A percentile compares a stretch with the other conserved stretches of the same genome.
Conservation (phyloP, 2,113 vertebrate species). For the Calidris pugnax region DNA sequence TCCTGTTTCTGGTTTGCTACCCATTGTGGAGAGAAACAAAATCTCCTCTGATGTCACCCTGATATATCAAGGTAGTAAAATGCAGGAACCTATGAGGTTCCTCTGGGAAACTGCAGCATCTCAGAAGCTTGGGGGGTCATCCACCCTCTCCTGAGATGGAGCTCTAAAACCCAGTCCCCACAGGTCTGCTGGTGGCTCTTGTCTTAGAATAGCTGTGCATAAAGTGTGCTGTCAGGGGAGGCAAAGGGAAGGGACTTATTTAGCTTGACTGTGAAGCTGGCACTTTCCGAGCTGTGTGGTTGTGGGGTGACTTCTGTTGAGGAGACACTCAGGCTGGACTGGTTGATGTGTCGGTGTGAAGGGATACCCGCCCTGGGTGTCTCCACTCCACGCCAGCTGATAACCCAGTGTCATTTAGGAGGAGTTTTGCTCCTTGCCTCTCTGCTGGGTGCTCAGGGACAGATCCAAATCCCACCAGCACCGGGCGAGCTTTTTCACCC, state of each 20-base stretch:
- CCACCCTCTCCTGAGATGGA: neutral
- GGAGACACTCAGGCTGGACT: neutral
- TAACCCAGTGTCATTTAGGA: neutral
- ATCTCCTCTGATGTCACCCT: neutral
- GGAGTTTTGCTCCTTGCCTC: neutral
- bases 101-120: neutral
- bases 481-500: neutral
- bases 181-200: neutral
- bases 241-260: neutral
- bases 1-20: neutral
- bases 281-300: neutral
- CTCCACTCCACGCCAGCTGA: neutral
- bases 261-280: neutral
- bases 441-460: fast-evolving
- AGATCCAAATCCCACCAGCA: neutral
- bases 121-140: neutral
- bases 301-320: neutral
- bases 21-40: neutral
- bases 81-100: neutral
- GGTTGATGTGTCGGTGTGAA: neutral
- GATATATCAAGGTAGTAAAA: neutral
- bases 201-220: neutral
- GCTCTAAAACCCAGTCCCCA: neutral
- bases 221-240: neutral
- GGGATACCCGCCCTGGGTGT: neutral